Conservation (phyloP, 2,113 vertebrate species). For the Labeo rohita region DNA sequence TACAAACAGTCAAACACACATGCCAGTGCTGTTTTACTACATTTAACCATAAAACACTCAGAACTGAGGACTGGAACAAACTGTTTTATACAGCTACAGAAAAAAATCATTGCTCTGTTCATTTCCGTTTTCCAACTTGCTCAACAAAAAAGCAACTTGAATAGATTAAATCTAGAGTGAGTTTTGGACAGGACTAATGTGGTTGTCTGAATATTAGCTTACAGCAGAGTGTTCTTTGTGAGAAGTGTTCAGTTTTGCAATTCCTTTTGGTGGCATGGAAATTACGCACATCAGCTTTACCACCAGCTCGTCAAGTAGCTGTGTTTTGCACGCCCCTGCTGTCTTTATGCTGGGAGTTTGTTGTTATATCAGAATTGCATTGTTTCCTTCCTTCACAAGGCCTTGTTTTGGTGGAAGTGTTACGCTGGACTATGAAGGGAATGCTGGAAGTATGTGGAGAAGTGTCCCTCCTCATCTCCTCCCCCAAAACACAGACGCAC, state of each 20-base stretch:
- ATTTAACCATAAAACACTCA: background rate
- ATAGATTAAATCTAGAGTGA: background rate
- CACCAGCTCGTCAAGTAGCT: background rate
- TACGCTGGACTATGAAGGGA: slow-evolving; percentile 25
- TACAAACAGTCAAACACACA: background rate
- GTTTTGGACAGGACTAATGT: background rate
- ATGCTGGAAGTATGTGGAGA: slow-evolving; percentile 47
- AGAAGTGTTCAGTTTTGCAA: background rate
- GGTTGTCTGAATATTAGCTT: background rate
- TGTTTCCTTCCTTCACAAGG: slow-evolving; percentile 13
- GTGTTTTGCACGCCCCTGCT: no score
- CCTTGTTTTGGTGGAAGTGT: slow-evolving; percentile 18
- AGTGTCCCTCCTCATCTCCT: slow-evolving; percentile 21
- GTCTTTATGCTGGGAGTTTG: background rate
- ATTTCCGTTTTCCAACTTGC: no score
- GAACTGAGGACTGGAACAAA: background rate
- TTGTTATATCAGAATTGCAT: background rate
- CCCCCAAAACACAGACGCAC: slow-evolving; percentile 42
- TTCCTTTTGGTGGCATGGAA: background rate
- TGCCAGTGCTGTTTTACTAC: no score
- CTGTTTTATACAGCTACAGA: background rate
- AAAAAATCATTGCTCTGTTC: background rate
- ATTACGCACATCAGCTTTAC: background rate
- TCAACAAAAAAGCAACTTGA: no score
- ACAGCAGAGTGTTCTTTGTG: background rate